Percentiles rank a stretch among this genome's conserved stretches.
Conservation (phyloP, 2,888 invertebrate genomes). For the Boloria euphrosyne region DNA sequence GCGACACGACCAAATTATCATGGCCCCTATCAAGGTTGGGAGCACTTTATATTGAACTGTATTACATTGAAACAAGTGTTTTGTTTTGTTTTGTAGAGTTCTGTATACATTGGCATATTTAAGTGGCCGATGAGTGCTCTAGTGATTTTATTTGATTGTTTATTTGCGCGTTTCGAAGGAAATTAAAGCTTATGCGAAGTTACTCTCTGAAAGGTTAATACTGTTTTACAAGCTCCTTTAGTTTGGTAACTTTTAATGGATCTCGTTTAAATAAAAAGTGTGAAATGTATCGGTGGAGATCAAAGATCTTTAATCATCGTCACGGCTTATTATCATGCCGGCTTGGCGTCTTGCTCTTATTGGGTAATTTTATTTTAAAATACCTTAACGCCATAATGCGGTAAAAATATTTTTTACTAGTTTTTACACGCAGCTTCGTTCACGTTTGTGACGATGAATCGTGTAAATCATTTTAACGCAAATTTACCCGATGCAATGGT, state of each 20-base stretch:
- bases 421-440: too few species aligned
- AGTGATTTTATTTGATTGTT: slow-evolving; percentile 76
- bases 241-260: slow-evolving; percentile 22
- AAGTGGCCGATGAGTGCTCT: slow-evolving; percentile 69
- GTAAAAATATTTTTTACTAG: too few species aligned
- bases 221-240: slow-evolving; percentile 35
- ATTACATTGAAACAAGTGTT: slow-evolving; percentile 39
- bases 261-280: not conserved
- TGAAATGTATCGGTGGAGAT: not conserved
- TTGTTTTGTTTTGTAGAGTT: slow-evolving; percentile 15
- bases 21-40: slow-evolving; percentile 28
- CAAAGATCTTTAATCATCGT: not conserved
- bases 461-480: too few species aligned
- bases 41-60: slow-evolving; percentile 41
- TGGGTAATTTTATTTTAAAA: slow-evolving; percentile 1
- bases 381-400: not conserved
- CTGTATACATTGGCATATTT: slow-evolving; percentile 44
- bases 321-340: slow-evolving; percentile 10
- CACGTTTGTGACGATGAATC: too few species aligned
- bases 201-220: slow-evolving; percentile 45
- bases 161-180: slow-evolving; percentile 66
- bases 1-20: slow-evolving; percentile 42
- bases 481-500: too few species aligned
- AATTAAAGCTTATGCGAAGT: slow-evolving; percentile 47
- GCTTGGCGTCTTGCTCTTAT: not conserved